Evolutionary conservation across 2,888 invertebrate species (phyloP).

Genomic region (Ochropacha duplaris): DNA sequence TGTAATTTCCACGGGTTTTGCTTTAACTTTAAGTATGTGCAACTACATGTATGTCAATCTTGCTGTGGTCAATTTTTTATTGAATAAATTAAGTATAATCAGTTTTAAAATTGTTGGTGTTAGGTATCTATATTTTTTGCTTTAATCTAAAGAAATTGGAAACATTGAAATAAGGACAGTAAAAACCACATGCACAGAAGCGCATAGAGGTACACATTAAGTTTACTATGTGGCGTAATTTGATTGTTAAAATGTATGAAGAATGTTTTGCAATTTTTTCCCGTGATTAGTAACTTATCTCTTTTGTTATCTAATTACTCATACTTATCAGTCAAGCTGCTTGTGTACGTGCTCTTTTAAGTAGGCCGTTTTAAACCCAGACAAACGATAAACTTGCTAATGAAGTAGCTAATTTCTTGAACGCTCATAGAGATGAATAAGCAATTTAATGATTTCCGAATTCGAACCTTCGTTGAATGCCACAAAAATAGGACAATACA

Average conservation of each 20-base stretch:
- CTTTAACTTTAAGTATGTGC: no score
- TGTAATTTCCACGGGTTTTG: no score
- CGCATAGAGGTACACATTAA: neutral
- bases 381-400: constrained; percentile 5
- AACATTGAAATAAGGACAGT: neutral
- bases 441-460: constrained; percentile 16
- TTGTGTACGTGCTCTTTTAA: constrained; percentile 8
- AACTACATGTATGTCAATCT: no score
- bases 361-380: constrained; percentile 5
- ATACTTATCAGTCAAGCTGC: constrained; percentile 15
- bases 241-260: neutral
- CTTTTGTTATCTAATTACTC: constrained; percentile 18
- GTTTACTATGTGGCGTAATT: neutral
- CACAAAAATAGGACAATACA: constrained; percentile 41
- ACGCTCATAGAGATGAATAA: neutral
- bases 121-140: no score
- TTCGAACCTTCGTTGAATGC: constrained; percentile 17
- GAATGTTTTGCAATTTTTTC: neutral
- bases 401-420: neutral
- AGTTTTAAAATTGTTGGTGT: no score
- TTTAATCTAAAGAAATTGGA: no score
- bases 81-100: no score
- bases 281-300: constrained; percentile 13
- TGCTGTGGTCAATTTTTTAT: no score
- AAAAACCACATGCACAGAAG: neutral